A percentile compares a stretch with the other conserved stretches of the same genome.
Evolutionary conservation across 1,140 invertebrate genomes (phyloP).

Genomic region (Drosophila sucinea): DNA sequence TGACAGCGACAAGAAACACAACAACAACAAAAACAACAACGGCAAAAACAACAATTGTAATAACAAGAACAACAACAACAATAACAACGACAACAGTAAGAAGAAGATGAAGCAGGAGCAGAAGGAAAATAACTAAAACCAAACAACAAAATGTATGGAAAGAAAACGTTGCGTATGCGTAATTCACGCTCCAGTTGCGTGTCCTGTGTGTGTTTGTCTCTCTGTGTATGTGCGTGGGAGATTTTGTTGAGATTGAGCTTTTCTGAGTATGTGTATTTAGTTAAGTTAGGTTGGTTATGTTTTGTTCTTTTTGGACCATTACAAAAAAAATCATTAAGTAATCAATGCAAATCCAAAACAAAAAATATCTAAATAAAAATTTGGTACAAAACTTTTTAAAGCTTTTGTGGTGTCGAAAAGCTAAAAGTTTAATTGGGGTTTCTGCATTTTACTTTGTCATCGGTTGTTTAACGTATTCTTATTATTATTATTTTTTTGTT

Average conservation of each 20-base stretch:
- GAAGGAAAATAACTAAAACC: slow-evolving; percentile 37
- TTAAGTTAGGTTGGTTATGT: slow-evolving; percentile 39
- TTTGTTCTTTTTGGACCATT: slow-evolving; percentile 44
- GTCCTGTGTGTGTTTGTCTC: slow-evolving; percentile 41
- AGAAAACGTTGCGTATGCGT: slow-evolving; percentile 78
- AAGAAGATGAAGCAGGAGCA: slow-evolving; percentile 16
- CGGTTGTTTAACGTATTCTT: slow-evolving; percentile 3
- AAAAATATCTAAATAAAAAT: slow-evolving; percentile 46
- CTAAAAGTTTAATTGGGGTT: slow-evolving; percentile 67
- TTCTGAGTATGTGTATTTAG: slow-evolving; percentile 34
- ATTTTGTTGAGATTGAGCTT: slow-evolving; percentile 17
- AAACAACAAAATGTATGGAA: slow-evolving; percentile 52
- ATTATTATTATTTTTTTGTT: slow-evolving; percentile 25
- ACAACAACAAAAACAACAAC: slow-evolving; percentile 34
- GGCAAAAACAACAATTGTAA: slow-evolving; percentile 17
- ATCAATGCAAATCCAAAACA: slow-evolving; percentile 26
- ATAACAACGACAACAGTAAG: slow-evolving; percentile 14
- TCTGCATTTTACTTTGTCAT: slow-evolving; percentile 58
- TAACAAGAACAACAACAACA: slow-evolving; percentile 37
- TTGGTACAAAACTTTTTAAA: slow-evolving; percentile 36
- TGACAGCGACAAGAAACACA: slow-evolving; percentile 53
- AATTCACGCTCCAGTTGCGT: slow-evolving; percentile 79
- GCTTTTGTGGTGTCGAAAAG: slow-evolving; percentile 57
- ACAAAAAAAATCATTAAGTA: slow-evolving; percentile 5
- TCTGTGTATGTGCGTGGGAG: slow-evolving; percentile 23